Evolutionary conservation across 2,113 vertebrate species (phyloP).

Genomic region (Cyanocitta stelleri): DNA sequence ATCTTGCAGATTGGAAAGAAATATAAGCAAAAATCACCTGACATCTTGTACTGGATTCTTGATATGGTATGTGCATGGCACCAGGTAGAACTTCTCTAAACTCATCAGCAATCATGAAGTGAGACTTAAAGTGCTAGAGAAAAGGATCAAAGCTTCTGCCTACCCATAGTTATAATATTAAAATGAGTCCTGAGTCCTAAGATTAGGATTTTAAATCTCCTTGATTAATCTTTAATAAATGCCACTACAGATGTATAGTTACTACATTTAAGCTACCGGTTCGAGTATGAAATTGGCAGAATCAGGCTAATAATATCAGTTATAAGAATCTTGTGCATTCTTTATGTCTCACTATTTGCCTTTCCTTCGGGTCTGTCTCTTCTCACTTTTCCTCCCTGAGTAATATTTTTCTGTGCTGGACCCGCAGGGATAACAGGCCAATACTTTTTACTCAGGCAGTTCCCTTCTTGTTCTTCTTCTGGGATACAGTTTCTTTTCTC

Average conservation of each 20-base stretch:
- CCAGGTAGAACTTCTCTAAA: neutral
- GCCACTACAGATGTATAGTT: neutral
- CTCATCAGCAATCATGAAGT: neutral
- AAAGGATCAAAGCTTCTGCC: neutral
- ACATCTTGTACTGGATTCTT: neutral
- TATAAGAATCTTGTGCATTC: neutral
- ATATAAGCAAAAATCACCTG: neutral
- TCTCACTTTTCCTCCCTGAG: neutral
- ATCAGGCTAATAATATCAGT: neutral
- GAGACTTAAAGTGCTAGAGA: neutral
- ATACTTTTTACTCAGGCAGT: neutral
- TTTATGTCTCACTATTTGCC: neutral
- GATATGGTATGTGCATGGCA: neutral
- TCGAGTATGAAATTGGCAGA: neutral
- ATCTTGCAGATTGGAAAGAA: neutral
- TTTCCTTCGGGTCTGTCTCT: neutral
- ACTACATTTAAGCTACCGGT: neutral
- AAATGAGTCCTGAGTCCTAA: neutral
- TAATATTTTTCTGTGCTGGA: neutral
- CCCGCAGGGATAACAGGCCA: neutral
- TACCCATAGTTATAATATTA: neutral
- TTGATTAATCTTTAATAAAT: neutral
- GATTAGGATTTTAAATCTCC: neutral
- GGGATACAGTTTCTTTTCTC: neutral
- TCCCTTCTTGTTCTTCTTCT: neutral